Evolutionary conservation across 92 coral and sea anemone species (phyloP), one percentile per base, ranked within the genome.

Genomic region (Siderastrea siderea): DNA sequence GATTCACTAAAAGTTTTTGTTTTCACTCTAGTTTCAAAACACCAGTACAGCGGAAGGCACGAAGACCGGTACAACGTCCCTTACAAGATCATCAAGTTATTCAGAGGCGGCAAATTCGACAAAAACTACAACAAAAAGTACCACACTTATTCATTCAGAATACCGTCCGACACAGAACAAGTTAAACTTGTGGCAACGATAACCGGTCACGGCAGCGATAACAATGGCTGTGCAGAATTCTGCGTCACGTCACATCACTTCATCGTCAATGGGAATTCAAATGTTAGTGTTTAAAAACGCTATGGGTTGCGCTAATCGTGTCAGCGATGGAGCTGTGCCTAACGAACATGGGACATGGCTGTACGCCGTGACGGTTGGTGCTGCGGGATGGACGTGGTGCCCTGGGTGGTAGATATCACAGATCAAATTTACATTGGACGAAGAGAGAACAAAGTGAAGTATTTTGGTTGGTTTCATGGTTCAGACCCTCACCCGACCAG

Each of bases 271-370:
- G 93, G 92, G 8, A 80, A 83, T 79, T 60, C 96, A 7, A 96
- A 96, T 78, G 96, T 96, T 7, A 87, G 95, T 97, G 44, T 97
- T 97, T 74, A 93, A 94, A 74, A 97, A 97, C 71, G 99, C 99
- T 8, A 96, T 90, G 93, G 99, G 99, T 7, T 97, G 99, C 53
- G 99, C 99, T 46, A 84, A 96, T 8, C 82, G 99, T 49, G 98
- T 97, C 17, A 87, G 87, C 19, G 91, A 92, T 74, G 99, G 99
- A 70, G 99, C 93, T 68, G 92, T 83, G 26, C 99, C 99, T 13
- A 97, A 97, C 62, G 99, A 97, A 60, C 99, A 97, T 66, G 99
- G 99, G 62, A 97, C 99, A 46, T 97, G 99, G 99, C 75, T 97
- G 48, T 97, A 97, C 72, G 99, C 0, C 90, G 99, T 60, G 96